A percentile compares a stretch with the other conserved stretches of the same genome.
Conservation (phyloP, 2,113 vertebrate species). For the Mastomys natalensis region DNA sequence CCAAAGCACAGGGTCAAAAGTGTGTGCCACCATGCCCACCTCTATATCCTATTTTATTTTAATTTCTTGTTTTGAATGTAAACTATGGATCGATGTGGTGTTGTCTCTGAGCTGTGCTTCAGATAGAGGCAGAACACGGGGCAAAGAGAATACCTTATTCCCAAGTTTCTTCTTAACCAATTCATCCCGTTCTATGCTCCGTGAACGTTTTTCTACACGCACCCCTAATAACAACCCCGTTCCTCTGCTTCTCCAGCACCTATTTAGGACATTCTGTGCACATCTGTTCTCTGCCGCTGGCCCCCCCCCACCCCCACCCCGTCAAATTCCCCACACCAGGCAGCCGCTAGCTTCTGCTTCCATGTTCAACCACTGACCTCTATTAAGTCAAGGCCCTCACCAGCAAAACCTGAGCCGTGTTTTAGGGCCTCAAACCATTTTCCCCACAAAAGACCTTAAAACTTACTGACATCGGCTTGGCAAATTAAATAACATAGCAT, state of each 20-base stretch:
- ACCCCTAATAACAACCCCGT: background rate
- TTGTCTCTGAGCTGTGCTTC: background rate
- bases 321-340: constrained; percentile 10
- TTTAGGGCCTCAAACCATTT: constrained; percentile 13
- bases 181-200: background rate
- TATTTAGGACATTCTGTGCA: constrained; percentile 16
- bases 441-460: constrained; percentile 55
- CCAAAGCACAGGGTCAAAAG: background rate
- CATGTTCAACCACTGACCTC: background rate
- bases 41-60: background rate
- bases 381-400: constrained; percentile 20
- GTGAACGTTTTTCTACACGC: background rate
- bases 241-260: background rate
- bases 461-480: constrained; percentile 34
- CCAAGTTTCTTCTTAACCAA: background rate
- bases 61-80: constrained; percentile 3
- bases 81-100: background rate
- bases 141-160: background rate
- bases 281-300: background rate
- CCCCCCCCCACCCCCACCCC: background rate
- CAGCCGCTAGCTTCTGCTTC: background rate
- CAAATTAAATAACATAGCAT: constrained; percentile 54
- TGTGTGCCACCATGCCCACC: rapidly evolving
- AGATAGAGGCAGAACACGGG: background rate
- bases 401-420: background rate